These are phyloP conservation scores for Mactromeris polynyma DNA, from an alignment of 2,888 invertebrate species.

Conservation along the genomic window DNA sequence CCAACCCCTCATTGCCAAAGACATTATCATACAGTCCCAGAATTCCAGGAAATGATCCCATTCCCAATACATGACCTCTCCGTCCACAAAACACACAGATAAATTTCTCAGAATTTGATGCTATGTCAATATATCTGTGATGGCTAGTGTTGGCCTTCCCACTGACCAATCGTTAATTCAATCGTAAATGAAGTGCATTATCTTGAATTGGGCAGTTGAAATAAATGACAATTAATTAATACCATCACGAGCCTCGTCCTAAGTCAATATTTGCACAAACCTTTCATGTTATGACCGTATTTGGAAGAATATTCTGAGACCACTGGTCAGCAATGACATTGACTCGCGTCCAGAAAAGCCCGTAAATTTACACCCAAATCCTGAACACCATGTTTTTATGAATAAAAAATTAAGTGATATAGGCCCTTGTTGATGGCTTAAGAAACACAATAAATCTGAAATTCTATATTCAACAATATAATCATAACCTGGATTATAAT, in stretches of 20 bases:
- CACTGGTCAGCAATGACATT: background rate
- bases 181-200: slow-evolving; percentile 55
- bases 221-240: slow-evolving; percentile 67
- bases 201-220: slow-evolving; percentile 48
- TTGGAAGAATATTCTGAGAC: slow-evolving; percentile 1
- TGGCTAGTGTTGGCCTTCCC: background rate
- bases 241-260: slow-evolving; percentile 16
- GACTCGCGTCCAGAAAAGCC: background rate
- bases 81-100: slow-evolving; percentile 38
- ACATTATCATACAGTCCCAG: slow-evolving; percentile 42
- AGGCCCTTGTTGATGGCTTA: too few species aligned
- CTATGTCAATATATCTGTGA: slow-evolving; percentile 42
- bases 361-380: background rate
- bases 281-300: slow-evolving; percentile 42
- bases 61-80: slow-evolving; percentile 17
- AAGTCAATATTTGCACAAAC: slow-evolving; percentile 46
- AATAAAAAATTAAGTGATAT: too few species aligned
- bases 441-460: too few species aligned
- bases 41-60: slow-evolving; percentile 27
- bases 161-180: slow-evolving; percentile 35
- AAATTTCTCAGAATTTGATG: slow-evolving; percentile 47
- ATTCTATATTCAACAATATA: too few species aligned
- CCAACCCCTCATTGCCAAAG: slow-evolving; percentile 2
- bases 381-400: too few species aligned
- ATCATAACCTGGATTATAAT: too few species aligned